phyloP scores from a whole-genome alignment of 2,797 vertebrate species.

The Sparidentex hasta region DNA sequence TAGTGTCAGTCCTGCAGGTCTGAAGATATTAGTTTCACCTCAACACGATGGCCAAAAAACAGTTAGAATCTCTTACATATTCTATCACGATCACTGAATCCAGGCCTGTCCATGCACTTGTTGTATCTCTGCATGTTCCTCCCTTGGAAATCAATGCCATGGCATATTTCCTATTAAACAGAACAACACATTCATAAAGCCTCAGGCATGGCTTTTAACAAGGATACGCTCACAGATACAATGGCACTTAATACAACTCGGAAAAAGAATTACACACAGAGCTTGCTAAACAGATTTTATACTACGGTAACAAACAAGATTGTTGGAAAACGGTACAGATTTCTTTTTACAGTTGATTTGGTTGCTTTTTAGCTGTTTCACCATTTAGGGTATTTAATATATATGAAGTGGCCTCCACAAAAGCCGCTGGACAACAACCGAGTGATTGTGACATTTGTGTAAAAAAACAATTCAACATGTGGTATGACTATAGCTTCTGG shows the following conservation, averaged over 20 bases:
- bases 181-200: conserved; percentile 82
- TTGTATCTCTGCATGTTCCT: conserved; percentile 52
- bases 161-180: conserved; percentile 82
- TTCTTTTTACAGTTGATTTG: conserved; percentile 70
- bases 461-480: conserved; percentile 29
- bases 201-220: conserved; percentile 85
- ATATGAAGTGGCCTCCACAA: conserved; percentile 48
- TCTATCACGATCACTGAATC: conserved; percentile 49
- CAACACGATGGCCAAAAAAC: conserved; percentile 56
- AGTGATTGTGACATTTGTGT: conserved; percentile 42
- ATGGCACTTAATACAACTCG: conserved; percentile 78
- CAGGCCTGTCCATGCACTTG: conserved; percentile 56
- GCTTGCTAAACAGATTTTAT: conserved; percentile 69
- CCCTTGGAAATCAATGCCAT: conserved; percentile 71
- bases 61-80: conserved; percentile 25
- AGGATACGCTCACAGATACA: conserved; percentile 80
- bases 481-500: conserved; percentile 62
- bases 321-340: conserved; percentile 54
- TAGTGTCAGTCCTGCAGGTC: conserved; percentile 58
- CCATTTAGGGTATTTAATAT: conserved; percentile 48
- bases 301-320: conserved; percentile 62
- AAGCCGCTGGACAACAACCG: conserved; percentile 55
- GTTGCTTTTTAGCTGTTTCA: conserved; percentile 71
- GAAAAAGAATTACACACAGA: conserved; percentile 75
- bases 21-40: conserved; percentile 54